Percentiles rank a stretch among this genome's conserved stretches.
phyloP scores from a whole-genome alignment of 2,113 vertebrate genomes.

The Aegypius monachus region DNA sequence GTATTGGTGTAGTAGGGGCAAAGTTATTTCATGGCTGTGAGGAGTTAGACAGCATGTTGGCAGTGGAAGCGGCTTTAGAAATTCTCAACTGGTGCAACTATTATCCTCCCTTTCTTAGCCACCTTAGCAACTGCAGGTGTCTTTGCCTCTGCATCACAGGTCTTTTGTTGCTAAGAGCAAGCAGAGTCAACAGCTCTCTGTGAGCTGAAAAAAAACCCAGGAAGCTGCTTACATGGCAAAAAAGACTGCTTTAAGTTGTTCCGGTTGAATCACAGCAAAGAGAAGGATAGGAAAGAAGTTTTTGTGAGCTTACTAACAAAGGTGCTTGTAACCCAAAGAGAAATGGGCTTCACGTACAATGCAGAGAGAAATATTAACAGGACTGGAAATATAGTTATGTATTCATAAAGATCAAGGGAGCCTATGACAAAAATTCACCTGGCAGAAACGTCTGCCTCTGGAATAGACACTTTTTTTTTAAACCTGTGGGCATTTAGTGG shows the following conservation, averaged over 20 bases:
- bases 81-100: background rate
- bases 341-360: background rate
- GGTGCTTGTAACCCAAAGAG: background rate
- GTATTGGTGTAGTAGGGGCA: background rate
- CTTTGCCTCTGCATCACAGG: background rate
- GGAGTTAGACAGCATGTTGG: background rate
- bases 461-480: background rate
- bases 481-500: background rate
- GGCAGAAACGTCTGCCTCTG: background rate
- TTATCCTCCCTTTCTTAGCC: background rate
- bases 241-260: background rate
- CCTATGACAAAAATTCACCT: background rate
- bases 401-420: background rate
- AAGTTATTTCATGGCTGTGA: background rate
- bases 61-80: background rate
- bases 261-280: background rate
- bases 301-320: background rate
- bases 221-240: background rate
- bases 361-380: background rate
- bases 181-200: background rate
- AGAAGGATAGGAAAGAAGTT: background rate
- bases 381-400: background rate
- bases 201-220: background rate
- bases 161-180: background rate
- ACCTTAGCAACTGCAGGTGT: background rate